phyloP scores from a whole-genome alignment of 2,113 vertebrate genomes.

The Morone saxatilis region DNA sequence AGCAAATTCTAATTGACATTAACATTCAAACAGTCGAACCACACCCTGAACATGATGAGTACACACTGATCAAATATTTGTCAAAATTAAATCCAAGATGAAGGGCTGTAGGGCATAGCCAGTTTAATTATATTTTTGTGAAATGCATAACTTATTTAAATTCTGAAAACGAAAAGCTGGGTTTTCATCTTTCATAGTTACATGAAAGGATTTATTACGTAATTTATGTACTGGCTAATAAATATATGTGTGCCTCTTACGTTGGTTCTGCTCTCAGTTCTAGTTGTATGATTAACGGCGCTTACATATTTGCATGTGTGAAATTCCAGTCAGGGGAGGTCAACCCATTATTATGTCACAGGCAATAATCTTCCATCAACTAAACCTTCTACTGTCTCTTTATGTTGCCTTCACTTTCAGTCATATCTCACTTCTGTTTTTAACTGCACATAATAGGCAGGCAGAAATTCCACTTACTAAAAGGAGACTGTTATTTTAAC shows the following conservation, averaged over 20 bases:
- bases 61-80: not conserved
- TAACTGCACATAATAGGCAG: not conserved
- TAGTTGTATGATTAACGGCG: too few species aligned
- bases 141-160: not conserved
- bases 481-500: not conserved
- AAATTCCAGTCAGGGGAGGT: slow-evolving; percentile 10
- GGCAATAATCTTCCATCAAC: not conserved
- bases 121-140: not conserved
- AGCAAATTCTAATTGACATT: not conserved
- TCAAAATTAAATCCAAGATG: not conserved
- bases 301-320: slow-evolving; percentile 35
- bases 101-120: too few species aligned
- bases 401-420: not conserved
- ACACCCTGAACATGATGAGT: not conserved
- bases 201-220: not conserved
- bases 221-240: not conserved
- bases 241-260: not conserved
- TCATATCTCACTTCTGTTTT: slow-evolving; percentile 51
- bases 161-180: not conserved
- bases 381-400: slow-evolving; percentile 9
- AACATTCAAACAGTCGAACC: not conserved
- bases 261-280: not conserved
- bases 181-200: not conserved
- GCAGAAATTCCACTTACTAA: not conserved
- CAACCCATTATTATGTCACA: not conserved